phyloP scores from a whole-genome alignment of 1,140 invertebrate species.

The Batillaria attramentaria region DNA sequence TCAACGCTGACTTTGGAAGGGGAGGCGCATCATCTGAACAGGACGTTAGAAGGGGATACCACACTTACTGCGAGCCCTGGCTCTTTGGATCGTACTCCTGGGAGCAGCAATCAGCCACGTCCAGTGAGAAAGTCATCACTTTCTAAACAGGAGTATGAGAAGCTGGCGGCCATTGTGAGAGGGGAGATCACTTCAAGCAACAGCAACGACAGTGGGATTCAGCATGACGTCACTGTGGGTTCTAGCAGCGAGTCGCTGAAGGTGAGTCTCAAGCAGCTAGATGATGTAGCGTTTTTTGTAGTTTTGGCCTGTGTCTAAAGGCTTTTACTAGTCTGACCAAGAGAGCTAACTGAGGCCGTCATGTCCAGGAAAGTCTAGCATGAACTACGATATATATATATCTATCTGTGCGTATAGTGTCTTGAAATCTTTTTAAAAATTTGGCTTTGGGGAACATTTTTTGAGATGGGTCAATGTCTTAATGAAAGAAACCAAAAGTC shows the following conservation, averaged over 20 bases:
- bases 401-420: no score
- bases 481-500: no score
- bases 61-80: constrained; percentile 35
- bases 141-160: constrained; percentile 24
- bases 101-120: background rate
- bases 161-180: constrained; percentile 30
- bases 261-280: no score
- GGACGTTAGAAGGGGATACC: constrained; percentile 33
- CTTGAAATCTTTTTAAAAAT: no score
- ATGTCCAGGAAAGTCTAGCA: no score
- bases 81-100: constrained; percentile 17
- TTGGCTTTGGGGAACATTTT: no score
- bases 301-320: no score
- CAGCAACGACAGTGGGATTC: constrained; percentile 68
- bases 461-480: no score
- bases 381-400: no score
- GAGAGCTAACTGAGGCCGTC: no score
- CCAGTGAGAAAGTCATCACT: background rate
- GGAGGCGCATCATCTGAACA: constrained; percentile 12
- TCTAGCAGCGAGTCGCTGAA: constrained; percentile 64
- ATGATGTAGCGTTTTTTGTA: no score
- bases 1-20: constrained; percentile 27
- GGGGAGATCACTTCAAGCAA: constrained; percentile 63
- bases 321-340: no score
- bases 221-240: constrained; percentile 58